Percentiles rank a stretch among this genome's conserved stretches.
These are phyloP conservation scores for Nephila pilipes DNA, from an alignment of 1,140 invertebrate genomes.

Conservation along the genomic window DNA sequence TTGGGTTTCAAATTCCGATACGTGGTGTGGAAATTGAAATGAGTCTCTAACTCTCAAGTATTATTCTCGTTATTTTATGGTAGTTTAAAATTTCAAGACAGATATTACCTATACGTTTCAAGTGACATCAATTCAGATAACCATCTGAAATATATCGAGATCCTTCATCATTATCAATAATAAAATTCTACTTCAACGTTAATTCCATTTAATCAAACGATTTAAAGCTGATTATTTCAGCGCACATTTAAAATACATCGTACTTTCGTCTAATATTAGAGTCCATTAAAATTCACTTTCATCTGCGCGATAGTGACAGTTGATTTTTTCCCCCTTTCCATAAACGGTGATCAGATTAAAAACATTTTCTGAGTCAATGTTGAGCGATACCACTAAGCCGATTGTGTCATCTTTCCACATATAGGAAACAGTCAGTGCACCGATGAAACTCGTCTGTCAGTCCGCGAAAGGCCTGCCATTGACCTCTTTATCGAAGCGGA, in stretches of 20 bases:
- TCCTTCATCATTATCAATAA: too few species aligned
- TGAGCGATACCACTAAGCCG: neutral
- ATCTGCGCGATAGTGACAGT: neutral
- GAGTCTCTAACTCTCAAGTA: too few species aligned
- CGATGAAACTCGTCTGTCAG: conserved; percentile 1
- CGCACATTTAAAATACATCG: neutral
- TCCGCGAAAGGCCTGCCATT: neutral
- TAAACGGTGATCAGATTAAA: neutral
- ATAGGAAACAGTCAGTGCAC: neutral
- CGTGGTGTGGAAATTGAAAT: too few species aligned
- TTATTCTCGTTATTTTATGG: too few species aligned
- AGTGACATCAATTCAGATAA: too few species aligned
- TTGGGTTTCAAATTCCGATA: too few species aligned
- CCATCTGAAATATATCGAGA: too few species aligned
- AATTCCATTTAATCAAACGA: too few species aligned
- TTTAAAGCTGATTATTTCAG: too few species aligned
- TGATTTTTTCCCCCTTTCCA: neutral
- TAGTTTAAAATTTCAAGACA: too few species aligned
- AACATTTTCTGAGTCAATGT: neutral
- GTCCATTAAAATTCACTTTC: neutral
- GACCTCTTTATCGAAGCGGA: neutral
- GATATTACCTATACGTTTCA: too few species aligned
- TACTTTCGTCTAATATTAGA: neutral
- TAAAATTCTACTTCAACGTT: too few species aligned
- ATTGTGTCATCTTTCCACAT: neutral